Conservation (phyloP, 2,113 vertebrate genomes). For the Neomonachus schauinslandi region DNA sequence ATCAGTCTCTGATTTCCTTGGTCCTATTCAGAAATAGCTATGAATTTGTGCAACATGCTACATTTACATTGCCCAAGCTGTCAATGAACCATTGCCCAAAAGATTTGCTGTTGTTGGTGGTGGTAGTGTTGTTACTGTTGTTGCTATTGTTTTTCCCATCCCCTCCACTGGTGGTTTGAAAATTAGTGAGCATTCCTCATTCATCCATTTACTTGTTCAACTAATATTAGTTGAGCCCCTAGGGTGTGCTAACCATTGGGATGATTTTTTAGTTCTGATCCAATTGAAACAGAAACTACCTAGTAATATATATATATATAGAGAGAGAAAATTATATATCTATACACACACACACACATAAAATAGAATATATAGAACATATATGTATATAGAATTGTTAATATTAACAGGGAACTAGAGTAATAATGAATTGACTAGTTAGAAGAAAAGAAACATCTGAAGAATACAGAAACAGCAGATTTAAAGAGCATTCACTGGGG, state of each 20-base stretch:
- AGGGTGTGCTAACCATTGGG: not conserved
- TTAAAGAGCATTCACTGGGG: not conserved
- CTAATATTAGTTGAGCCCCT: not conserved
- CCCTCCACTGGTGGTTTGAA: not conserved
- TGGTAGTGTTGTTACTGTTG: not conserved
- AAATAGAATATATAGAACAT: too few relatives aligned
- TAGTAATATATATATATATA: not conserved
- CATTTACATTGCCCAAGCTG: not conserved
- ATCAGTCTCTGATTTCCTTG: not conserved
- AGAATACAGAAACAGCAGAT: not conserved
- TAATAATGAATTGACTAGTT: not conserved
- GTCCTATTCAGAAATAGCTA: conserved; percentile 38
- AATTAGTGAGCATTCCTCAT: not conserved
- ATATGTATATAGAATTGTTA: not conserved
- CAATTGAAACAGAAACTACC: not conserved
- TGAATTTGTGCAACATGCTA: not conserved
- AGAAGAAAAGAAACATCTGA: not conserved
- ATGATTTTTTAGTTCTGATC: not conserved
- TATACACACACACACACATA: not conserved
- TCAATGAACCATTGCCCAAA: not conserved
- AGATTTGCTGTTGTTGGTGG: not conserved
- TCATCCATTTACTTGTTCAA: not conserved
- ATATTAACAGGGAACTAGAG: not conserved
- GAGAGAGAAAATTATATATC: not conserved
- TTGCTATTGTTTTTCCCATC: not conserved